Conservation (phyloP, 2,888 invertebrate species). For the Nomada ruficornis region DNA sequence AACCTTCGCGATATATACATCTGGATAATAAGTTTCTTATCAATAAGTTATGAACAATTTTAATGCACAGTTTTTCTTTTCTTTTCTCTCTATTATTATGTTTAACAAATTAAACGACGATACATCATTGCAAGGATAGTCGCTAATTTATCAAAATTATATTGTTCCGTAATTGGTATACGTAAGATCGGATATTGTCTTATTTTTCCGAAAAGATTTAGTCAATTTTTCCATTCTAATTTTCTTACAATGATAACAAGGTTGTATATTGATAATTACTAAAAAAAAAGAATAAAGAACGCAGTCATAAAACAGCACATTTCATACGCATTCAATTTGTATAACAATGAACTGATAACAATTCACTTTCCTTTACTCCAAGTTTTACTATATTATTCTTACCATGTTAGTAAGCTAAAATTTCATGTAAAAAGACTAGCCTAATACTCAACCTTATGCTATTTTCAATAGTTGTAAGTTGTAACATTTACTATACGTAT, state of each 20-base stretch:
- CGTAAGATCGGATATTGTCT: conserved; percentile 61
- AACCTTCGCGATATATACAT: conserved; percentile 63
- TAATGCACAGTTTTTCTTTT: conserved; percentile 10
- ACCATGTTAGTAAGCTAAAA: conserved; percentile 43
- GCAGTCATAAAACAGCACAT: conserved; percentile 30
- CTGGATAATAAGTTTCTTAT: conserved; percentile 68
- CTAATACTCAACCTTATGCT: conserved; percentile 65
- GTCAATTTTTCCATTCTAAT: conserved; percentile 18
- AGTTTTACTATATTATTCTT: conserved; percentile 11
- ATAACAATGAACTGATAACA: conserved; percentile 47
- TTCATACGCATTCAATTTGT: conserved; percentile 39
- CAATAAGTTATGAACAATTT: conserved; percentile 23
- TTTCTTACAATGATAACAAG: neutral
- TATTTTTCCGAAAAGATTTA: conserved; percentile 34
- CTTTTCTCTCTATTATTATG: neutral
- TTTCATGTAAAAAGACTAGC: conserved; percentile 72
- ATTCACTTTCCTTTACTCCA: conserved; percentile 20
- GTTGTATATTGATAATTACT: conserved; percentile 16
- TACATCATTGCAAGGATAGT: conserved; percentile 7
- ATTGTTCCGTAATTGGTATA: conserved; percentile 15
- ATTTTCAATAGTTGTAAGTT: conserved; percentile 30
- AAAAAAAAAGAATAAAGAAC: conserved; percentile 21
- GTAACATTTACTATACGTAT: conserved; percentile 39
- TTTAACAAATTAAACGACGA: conserved; percentile 1
- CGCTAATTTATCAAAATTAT: neutral